A percentile compares a stretch with the other conserved stretches of the same genome.
These are phyloP conservation scores for Bostrychus sinensis DNA, from an alignment of 2,113 vertebrate species.

Conservation along the genomic window DNA sequence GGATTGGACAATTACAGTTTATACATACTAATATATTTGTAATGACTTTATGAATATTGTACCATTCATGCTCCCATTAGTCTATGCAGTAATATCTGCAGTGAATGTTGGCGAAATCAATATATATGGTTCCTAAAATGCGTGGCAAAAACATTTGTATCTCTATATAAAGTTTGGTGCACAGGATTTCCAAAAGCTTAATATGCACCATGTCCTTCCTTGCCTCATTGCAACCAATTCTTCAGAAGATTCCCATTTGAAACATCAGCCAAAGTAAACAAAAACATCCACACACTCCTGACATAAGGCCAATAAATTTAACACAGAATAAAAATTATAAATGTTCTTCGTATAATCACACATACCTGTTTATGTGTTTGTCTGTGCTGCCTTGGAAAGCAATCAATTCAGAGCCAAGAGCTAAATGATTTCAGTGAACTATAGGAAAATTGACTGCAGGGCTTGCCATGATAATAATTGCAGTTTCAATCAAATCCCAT, in stretches of 20 bases:
- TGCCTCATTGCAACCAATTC: slow-evolving; percentile 28
- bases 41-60: too few species aligned
- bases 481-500: slow-evolving; percentile 52
- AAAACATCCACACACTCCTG: too few species aligned
- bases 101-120: too few species aligned
- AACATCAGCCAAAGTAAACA: slow-evolving; percentile 26
- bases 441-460: slow-evolving; percentile 53
- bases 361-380: slow-evolving; percentile 2
- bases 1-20: too few species aligned
- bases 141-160: background rate
- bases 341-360: background rate
- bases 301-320: rapidly evolving
- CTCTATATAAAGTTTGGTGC: slow-evolving; percentile 5
- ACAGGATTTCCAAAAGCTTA: slow-evolving; percentile 10
- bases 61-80: too few species aligned
- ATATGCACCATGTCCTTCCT: slow-evolving; percentile 6
- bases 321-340: background rate
- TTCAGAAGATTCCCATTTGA: too few species aligned
- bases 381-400: slow-evolving; percentile 2
- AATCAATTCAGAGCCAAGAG: slow-evolving; percentile 45
- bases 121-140: too few species aligned
- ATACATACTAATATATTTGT: too few species aligned
- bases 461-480: slow-evolving; percentile 46
- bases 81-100: too few species aligned
- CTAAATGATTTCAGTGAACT: slow-evolving; percentile 47